A percentile compares a stretch with the other conserved stretches of the same genome.
These are phyloP conservation scores for Furcula furcula DNA, from an alignment of 2,888 invertebrate genomes.

Conservation along the genomic window DNA sequence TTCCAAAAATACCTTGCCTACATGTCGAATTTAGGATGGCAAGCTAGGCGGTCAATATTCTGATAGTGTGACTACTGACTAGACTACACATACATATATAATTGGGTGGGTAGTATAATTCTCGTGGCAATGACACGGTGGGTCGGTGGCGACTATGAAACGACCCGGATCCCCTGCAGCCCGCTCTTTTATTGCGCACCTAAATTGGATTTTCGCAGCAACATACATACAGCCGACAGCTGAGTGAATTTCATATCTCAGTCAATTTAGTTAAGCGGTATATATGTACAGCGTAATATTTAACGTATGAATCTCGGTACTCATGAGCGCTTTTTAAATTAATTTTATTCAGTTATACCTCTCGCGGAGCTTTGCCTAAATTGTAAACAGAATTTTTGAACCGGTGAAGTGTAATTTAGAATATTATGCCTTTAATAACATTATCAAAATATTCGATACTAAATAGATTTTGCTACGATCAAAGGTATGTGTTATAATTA, in stretches of 20 bases:
- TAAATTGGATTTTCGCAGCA: conserved; percentile 58
- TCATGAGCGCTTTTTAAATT: conserved; percentile 8
- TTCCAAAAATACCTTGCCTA: too few species aligned
- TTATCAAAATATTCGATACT: too few species aligned
- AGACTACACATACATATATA: too few species aligned
- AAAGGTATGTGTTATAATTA: too few species aligned
- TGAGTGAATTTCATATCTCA: conserved; percentile 48
- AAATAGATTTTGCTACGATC: too few species aligned
- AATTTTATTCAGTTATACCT: conserved; percentile 8
- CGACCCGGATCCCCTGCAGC: conserved; percentile 33
- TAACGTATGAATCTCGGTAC: conserved; percentile 7
- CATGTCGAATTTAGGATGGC: too few species aligned
- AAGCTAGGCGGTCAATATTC: too few species aligned
- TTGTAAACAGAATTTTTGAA: not conserved
- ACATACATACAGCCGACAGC: conserved; percentile 38
- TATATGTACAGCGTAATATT: conserved; percentile 34
- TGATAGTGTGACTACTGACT: too few species aligned
- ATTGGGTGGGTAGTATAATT: too few species aligned
- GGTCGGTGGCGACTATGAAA: conserved; percentile 14
- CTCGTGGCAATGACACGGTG: conserved; percentile 17
- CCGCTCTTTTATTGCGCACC: conserved; percentile 57
- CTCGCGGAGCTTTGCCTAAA: not conserved
- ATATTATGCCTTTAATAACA: too few species aligned
- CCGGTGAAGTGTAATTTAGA: not conserved
- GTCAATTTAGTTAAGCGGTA: conserved; percentile 39